Conservation (phyloP, 2,888 invertebrate species). For the Drosophila picticornis region DNA sequence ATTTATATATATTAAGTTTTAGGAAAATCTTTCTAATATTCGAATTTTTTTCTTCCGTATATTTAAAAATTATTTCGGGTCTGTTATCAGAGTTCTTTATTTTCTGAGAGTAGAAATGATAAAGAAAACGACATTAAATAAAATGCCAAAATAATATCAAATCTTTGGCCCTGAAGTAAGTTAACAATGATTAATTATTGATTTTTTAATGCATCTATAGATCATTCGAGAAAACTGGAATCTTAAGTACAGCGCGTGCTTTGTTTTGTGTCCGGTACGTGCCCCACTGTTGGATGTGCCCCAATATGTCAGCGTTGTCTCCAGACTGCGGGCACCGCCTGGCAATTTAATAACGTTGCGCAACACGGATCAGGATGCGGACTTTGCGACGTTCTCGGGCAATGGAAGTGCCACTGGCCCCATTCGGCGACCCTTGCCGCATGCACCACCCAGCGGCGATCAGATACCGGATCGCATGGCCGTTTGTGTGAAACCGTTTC, state of each 20-base stretch:
- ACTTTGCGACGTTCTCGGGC: conserved; percentile 64
- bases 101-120: no score
- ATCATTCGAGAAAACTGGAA: conserved; percentile 97
- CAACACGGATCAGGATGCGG: conserved; percentile 86
- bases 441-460: conserved; percentile 72
- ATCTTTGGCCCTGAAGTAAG: neutral
- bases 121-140: neutral
- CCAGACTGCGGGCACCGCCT: conserved; percentile 87
- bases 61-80: no score
- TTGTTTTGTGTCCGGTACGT: conserved; percentile 92
- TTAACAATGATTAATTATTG: neutral
- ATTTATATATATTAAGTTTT: no score
- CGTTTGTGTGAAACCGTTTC: conserved; percentile 95
- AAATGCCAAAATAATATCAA: neutral
- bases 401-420: conserved; percentile 28
- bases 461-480: conserved; percentile 87
- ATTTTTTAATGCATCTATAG: conserved; percentile 81
- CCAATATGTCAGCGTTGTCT: conserved; percentile 90
- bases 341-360: conserved; percentile 89
- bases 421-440: conserved; percentile 5
- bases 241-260: conserved; percentile 95
- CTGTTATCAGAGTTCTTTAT: no score
- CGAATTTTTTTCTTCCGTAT: no score
- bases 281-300: conserved; percentile 87
- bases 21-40: no score